A percentile compares a stretch with the other conserved stretches of the same genome.
phyloP scores from a whole-genome alignment of 2,113 vertebrate species.

The Pica pica region DNA sequence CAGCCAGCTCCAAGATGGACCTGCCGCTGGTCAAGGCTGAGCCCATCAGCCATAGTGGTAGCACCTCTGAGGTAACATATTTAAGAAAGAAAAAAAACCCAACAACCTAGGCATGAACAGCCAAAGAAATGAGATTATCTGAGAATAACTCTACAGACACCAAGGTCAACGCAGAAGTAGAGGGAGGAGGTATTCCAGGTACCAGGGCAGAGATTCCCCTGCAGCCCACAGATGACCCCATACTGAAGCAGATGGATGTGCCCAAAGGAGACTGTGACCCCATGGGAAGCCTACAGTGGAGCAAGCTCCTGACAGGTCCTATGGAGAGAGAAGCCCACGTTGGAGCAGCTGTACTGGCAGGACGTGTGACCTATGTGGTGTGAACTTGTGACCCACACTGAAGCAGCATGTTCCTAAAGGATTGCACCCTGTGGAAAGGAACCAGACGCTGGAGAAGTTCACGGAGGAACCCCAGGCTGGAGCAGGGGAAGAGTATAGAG shows the following conservation, averaged over 20 bases:
- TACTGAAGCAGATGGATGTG: fast-evolving
- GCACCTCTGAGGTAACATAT: background rate
- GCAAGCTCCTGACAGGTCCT: background rate
- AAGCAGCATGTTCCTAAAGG: background rate
- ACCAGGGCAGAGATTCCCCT: background rate
- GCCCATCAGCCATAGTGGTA: background rate
- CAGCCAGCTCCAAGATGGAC: background rate
- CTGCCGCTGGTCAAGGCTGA: background rate
- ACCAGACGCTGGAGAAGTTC: background rate
- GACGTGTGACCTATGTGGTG: fast-evolving
- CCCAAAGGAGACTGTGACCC: background rate
- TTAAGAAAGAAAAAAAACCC: background rate
- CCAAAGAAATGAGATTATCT: background rate
- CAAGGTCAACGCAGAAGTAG: background rate
- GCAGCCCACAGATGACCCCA: background rate
- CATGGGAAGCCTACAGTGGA: background rate
- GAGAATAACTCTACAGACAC: background rate
- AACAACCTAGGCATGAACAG: background rate
- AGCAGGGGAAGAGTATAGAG: background rate
- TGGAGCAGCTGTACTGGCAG: background rate
- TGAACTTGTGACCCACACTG: background rate
- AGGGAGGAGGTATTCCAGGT: background rate
- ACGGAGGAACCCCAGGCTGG: background rate
- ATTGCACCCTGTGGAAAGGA: background rate
- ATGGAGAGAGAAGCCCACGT: background rate